Percentiles rank a stretch among this genome's conserved stretches.
Evolutionary conservation across 2,113 vertebrate genomes (phyloP).

Genomic region (Diadophis punctatus): DNA sequence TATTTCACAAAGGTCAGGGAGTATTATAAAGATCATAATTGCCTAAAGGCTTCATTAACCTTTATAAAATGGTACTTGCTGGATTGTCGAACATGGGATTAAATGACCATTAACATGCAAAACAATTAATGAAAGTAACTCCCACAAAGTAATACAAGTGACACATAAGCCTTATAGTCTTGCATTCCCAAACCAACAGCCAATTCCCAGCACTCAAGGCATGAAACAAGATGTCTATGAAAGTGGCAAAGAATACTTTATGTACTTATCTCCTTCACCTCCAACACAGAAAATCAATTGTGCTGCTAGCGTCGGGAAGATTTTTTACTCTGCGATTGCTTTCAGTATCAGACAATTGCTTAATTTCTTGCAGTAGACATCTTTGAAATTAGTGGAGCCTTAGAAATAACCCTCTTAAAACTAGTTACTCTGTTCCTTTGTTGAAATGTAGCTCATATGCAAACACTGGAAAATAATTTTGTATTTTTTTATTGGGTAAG

Average conservation of each 20-base stretch:
- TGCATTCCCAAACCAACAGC: background rate
- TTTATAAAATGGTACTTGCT: slow-evolving; percentile 43
- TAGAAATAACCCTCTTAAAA: background rate
- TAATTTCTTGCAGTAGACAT: background rate
- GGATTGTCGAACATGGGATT: slow-evolving; percentile 31
- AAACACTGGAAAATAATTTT: background rate
- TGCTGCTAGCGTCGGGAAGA: background rate
- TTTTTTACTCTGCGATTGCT: background rate
- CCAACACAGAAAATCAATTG: background rate
- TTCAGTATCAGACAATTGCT: background rate
- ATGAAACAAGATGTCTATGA: background rate
- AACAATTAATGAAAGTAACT: slow-evolving; percentile 40
- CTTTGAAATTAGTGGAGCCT: background rate
- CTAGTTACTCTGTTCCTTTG: background rate
- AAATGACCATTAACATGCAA: slow-evolving; percentile 48
- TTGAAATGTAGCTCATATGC: background rate
- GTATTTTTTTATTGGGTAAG: background rate
- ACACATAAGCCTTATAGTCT: background rate
- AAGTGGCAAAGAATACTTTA: background rate
- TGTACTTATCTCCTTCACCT: background rate
- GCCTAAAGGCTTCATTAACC: slow-evolving; percentile 54
- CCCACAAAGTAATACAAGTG: slow-evolving; percentile 1
- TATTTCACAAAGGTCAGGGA: slow-evolving; percentile 48
- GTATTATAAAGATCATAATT: slow-evolving; percentile 45
- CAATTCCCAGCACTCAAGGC: background rate